Evolutionary conservation across 1,140 invertebrate genomes (phyloP), one percentile per base, ranked within the genome.

Genomic region (Philaenus spumarius): DNA sequence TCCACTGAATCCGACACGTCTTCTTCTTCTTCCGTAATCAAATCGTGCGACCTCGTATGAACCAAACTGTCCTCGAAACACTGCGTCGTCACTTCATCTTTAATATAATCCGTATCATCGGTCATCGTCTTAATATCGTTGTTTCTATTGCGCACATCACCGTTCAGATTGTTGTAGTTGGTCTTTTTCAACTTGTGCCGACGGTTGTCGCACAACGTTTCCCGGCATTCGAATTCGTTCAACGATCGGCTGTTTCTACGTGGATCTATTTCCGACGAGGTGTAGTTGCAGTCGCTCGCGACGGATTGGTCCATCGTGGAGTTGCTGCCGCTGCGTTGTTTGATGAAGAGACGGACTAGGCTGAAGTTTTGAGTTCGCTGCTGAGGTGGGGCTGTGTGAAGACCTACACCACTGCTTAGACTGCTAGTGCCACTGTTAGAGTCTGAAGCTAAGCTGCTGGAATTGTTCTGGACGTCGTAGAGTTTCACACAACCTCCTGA

Each of bases 311-410:
- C 62, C 60, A 64, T 65, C 26, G 55, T 60, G 26, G 39, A 62
- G 12, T 35, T 59, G 59, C 46, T 23, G 19, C 56, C 23, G 12
- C 37, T 35, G 11, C 56, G 63, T 55, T 93, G 89, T 72, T 91
- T 90, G 79, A 93, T 92, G 68, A 92, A 93, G 37, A 92, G 72
- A 71, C 89, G 89, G n/a, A 93, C 85, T 63, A 93, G 77, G 72
- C 85, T 93, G 67, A 93, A 84, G 65, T 85, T 83, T 59, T 76
- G 72, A 14, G 76, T 55, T 50, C 74, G 78, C 72, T 78, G 78
- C 66, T 70, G 75, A 65, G 66, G 74, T 63, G 69, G 20, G 23
- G 9, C 17, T 15, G 15, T n/a, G 75, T 65, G 59, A 68, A 71
- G 53, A 69, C 73, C 61, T 65, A 17, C 52, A 17, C 61, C 63